Evolutionary conservation across 2,113 vertebrate species (phyloP), one percentile per base, ranked within the genome.

Genomic region (Sciurus niger): DNA sequence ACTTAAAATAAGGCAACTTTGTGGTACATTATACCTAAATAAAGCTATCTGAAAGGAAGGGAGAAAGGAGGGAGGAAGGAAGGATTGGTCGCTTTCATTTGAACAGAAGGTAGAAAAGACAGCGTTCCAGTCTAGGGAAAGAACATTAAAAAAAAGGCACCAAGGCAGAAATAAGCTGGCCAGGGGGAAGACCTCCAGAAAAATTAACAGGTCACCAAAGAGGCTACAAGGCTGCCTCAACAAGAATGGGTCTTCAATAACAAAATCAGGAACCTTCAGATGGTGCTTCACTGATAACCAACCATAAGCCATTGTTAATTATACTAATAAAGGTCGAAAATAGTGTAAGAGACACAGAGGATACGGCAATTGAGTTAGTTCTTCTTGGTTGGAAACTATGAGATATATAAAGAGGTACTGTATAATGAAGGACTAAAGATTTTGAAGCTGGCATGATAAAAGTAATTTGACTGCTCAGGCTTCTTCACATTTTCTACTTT

Each of bases 201-300:
- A 89, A 95, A 84, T 13, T 25, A 46, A 24, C 0, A 37, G 37
- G 32, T 18, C 37, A 74, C 6, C 73, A 67, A 67, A 2, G 30
- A 92, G 85, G 67, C 94, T 9, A n/a, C 0, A 84, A 72, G n/a
- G 6, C 60, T 8, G n/a, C 4, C 53, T 40, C 40, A 28, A 63
- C 32, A 76, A 76, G 40, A 37, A 24, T n/a, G 60, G 43, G 24
- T 67, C 28, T 40, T 79, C 67, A 60, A 73, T 5, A 25, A 67
- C 20, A 89, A 80, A n/a, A n/a, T 94, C 40, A n/a, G 17, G 32
- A 89, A 87, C 4, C 32, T 78, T 60, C 12, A 83, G 96, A 84
- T 22, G 7, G 40, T 32, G 79, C 51, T 73, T 70, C 37, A 70
- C 16, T 79, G 63, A 78, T 25, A 9, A 88, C 48, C 68, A 83